These are phyloP conservation scores for Hedychridium roseum DNA, from an alignment of 2,888 invertebrate species.

Conservation along the genomic window DNA sequence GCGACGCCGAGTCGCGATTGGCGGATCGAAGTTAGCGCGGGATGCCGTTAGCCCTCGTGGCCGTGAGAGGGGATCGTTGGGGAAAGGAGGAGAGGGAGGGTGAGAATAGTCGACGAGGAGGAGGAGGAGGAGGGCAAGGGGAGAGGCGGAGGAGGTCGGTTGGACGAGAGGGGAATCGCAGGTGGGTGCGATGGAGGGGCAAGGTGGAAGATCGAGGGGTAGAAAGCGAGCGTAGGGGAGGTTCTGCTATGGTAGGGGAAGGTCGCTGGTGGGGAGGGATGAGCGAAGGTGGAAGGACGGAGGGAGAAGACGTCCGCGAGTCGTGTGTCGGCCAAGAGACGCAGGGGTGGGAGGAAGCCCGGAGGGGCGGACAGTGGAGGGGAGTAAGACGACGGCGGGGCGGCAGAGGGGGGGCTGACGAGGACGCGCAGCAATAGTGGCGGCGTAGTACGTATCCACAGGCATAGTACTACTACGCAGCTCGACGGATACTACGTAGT, in stretches of 20 bases:
- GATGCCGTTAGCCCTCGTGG: slow-evolving; percentile 45
- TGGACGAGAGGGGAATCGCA: slow-evolving; percentile 16
- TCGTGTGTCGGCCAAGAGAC: no score
- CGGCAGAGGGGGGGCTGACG: neutral
- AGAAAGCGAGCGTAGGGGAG: neutral
- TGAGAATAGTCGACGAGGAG: slow-evolving; percentile 12
- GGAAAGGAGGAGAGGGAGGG: slow-evolving; percentile 5
- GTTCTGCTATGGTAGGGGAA: neutral
- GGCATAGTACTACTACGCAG: slow-evolving; percentile 45
- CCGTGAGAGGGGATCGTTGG: slow-evolving; percentile 8
- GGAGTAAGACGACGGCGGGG: slow-evolving; percentile 1
- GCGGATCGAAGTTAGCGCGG: slow-evolving; percentile 41
- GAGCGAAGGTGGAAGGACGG: slow-evolving; percentile 12
- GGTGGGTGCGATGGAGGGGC: slow-evolving; percentile 12
- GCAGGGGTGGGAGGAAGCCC: no score
- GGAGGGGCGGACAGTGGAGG: slow-evolving; percentile 2
- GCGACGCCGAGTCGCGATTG: slow-evolving; percentile 38
- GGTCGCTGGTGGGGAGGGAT: neutral
- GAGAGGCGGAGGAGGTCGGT: slow-evolving; percentile 5
- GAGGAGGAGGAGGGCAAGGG: slow-evolving; percentile 6
- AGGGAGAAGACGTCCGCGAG: slow-evolving; percentile 7
- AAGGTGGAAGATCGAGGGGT: slow-evolving; percentile 5
- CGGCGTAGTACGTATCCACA: slow-evolving; percentile 39
- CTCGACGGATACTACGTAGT: slow-evolving; percentile 46
- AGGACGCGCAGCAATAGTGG: slow-evolving; percentile 30